These are phyloP conservation scores for Hartigia nigra DNA, from an alignment of 2,888 invertebrate genomes.

Conservation along the genomic window DNA sequence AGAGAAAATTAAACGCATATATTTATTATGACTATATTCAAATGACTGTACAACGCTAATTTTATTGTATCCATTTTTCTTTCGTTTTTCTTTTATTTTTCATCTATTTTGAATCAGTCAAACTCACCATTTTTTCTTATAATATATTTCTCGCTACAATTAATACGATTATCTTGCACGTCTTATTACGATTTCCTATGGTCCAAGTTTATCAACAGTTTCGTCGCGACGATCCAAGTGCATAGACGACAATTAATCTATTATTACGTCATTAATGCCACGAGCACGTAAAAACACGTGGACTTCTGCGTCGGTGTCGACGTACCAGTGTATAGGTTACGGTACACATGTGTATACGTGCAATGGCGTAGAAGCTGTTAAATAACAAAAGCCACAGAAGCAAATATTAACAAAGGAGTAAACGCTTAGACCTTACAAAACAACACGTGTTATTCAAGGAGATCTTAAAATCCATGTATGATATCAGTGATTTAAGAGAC, in stretches of 20 bases:
- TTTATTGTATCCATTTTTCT: neutral
- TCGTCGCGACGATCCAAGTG: neutral
- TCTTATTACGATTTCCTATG: neutral
- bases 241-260: neutral
- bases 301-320: neutral
- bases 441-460: neutral
- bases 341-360: neutral
- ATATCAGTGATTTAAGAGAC: neutral
- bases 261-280: constrained; percentile 1
- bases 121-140: neutral
- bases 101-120: neutral
- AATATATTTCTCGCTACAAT: neutral
- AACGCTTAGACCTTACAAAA: neutral
- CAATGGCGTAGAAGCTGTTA: neutral
- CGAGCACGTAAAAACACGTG: neutral
- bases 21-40: neutral
- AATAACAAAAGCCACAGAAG: neutral
- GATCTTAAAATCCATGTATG: neutral
- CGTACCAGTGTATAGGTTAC: neutral
- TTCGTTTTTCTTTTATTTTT: too few relatives aligned
- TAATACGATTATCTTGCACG: neutral
- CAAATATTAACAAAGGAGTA: neutral
- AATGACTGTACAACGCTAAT: neutral
- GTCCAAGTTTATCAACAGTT: neutral
- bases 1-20: neutral